A percentile compares a stretch with the other conserved stretches of the same genome.
Evolutionary conservation across 2,888 invertebrate genomes (phyloP).

Genomic region (Apotomis betuletana): DNA sequence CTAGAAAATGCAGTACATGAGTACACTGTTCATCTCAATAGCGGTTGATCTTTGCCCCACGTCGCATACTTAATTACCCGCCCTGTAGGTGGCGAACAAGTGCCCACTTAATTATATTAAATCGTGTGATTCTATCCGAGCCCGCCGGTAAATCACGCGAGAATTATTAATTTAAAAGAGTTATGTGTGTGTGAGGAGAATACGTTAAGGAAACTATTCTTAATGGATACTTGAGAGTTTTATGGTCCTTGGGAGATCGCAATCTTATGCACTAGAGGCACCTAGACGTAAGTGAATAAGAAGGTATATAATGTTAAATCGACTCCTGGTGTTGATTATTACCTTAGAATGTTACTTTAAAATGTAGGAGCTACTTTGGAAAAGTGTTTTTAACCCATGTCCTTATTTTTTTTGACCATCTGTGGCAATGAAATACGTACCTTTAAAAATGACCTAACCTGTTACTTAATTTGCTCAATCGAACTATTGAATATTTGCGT

Average conservation of each 20-base stretch:
- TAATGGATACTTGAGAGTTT: not conserved
- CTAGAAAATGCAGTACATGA: not conserved
- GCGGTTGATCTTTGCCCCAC: constrained; percentile 50
- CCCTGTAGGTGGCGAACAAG: constrained; percentile 56
- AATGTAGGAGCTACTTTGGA: too few relatives aligned
- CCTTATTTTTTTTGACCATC: too few relatives aligned
- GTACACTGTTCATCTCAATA: not conserved
- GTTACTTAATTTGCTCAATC: too few relatives aligned
- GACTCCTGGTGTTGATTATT: too few relatives aligned
- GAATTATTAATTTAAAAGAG: constrained; percentile 43
- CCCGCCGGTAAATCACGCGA: constrained; percentile 52
- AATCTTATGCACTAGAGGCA: too few relatives aligned
- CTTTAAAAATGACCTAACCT: too few relatives aligned
- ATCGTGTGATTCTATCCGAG: constrained; percentile 57
- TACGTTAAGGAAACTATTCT: constrained; percentile 16
- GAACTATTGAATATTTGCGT: too few relatives aligned
- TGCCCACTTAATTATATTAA: constrained; percentile 64
- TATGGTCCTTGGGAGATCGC: not conserved
- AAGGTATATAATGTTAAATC: too few relatives aligned
- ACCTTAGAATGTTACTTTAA: too few relatives aligned
- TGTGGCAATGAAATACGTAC: too few relatives aligned
- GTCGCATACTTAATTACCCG: constrained; percentile 61
- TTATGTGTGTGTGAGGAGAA: constrained; percentile 32
- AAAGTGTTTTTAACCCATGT: too few relatives aligned
- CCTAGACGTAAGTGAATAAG: too few relatives aligned